Conservation (phyloP, 2,797 vertebrate species). For the Epinephelus awoara region DNA sequence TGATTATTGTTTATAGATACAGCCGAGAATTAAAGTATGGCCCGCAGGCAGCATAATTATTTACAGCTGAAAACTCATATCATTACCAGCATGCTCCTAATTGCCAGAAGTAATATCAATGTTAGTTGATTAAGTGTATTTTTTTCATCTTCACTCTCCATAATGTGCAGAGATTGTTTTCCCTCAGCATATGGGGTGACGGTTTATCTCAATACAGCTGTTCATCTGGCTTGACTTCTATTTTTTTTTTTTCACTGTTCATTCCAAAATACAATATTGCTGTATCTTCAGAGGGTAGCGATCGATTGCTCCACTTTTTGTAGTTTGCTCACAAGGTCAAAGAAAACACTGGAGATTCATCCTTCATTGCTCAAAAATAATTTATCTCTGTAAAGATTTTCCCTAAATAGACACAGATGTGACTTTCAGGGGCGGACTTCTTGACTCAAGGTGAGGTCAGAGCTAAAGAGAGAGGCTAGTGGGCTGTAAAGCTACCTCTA, state of each 20-base stretch:
- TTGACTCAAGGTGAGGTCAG: slow-evolving; percentile 60
- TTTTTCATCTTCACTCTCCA: slow-evolving; percentile 83
- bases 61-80: slow-evolving; percentile 99
- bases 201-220: slow-evolving; percentile 88
- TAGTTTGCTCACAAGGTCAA: slow-evolving; percentile 81
- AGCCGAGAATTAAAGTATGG: slow-evolving; percentile 98
- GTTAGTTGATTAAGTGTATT: slow-evolving; percentile 96
- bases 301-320: slow-evolving; percentile 80
- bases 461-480: slow-evolving; percentile 46
- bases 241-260: slow-evolving; percentile 59
- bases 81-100: slow-evolving; percentile 99
- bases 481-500: slow-evolving; percentile 58
- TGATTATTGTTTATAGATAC: slow-evolving; percentile 99
- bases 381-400: slow-evolving; percentile 70
- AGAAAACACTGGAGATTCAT: slow-evolving; percentile 75
- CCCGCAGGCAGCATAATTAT: slow-evolving; percentile 99
- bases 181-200: slow-evolving; percentile 88
- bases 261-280: slow-evolving; percentile 75
- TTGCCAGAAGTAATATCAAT: slow-evolving; percentile 99
- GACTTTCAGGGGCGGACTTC: slow-evolving; percentile 56
- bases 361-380: slow-evolving; percentile 71
- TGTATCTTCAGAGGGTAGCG: slow-evolving; percentile 73
- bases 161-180: slow-evolving; percentile 94
- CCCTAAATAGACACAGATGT: slow-evolving; percentile 71
- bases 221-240: slow-evolving; percentile 84